phyloP scores from a whole-genome alignment of 2,113 vertebrate genomes.

The Pyrgilauda ruficollis region DNA sequence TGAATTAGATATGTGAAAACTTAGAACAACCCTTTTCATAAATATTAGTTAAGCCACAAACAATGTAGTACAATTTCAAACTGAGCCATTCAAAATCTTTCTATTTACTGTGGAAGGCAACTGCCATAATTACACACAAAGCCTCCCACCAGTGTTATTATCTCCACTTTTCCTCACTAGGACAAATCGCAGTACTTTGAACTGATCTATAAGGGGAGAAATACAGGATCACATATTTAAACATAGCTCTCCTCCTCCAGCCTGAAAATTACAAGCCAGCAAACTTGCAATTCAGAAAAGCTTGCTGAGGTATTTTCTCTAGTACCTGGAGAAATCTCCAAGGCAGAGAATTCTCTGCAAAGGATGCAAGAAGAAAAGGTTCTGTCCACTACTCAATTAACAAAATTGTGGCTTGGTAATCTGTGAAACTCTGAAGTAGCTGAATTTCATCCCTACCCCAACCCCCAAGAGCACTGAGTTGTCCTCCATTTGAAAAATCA shows the following conservation, averaged over 20 bases:
- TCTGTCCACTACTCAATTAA: neutral
- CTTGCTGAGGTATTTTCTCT: neutral
- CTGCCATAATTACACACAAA: neutral
- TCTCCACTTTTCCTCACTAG: neutral
- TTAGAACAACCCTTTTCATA: neutral
- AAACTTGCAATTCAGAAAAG: neutral
- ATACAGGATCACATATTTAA: neutral
- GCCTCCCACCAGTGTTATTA: neutral
- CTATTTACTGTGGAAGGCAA: neutral
- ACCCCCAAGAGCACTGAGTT: neutral
- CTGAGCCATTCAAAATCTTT: neutral
- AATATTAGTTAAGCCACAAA: neutral
- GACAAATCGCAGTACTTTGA: neutral
- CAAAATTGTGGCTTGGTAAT: neutral
- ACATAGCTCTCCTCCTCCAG: neutral
- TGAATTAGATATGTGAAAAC: neutral
- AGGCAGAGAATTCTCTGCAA: neutral
- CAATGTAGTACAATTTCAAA: neutral
- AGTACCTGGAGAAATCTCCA: neutral
- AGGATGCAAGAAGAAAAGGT: neutral
- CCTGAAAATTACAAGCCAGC: neutral
- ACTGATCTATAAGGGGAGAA: neutral
- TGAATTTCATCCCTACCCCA: neutral
- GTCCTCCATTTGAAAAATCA: neutral
- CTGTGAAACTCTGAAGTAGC: neutral